A percentile compares a stretch with the other conserved stretches of the same genome.
Conservation (phyloP, 2,797 vertebrate genomes). For the Macropus fuliginosus region DNA sequence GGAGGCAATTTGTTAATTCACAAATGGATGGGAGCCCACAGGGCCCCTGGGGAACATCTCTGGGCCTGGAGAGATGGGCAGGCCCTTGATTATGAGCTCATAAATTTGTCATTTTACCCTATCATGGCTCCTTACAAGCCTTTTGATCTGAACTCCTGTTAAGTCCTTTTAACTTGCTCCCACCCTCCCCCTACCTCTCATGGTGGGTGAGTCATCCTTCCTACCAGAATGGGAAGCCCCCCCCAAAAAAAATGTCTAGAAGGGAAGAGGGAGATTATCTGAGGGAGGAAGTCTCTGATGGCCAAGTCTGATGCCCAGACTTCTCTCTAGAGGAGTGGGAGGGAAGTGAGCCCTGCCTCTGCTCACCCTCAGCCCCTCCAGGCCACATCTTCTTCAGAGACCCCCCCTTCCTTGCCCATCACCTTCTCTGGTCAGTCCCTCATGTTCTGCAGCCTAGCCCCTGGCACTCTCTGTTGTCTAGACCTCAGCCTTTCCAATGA, state of each 20-base stretch:
- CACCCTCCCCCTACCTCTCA: not conserved
- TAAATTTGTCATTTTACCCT: not conserved
- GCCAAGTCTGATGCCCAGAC: not conserved
- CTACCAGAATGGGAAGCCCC: not conserved
- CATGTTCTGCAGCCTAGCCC: not conserved
- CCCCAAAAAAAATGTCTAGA: not conserved
- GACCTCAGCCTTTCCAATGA: not conserved
- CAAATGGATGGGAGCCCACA: not conserved
- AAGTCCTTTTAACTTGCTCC: not conserved
- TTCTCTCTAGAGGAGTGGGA: not conserved
- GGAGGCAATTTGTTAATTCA: not conserved
- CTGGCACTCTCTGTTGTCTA: not conserved
- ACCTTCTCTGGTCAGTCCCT: not conserved
- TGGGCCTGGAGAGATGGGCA: rapidly evolving
- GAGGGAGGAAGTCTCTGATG: not conserved
- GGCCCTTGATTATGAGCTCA: rapidly evolving
- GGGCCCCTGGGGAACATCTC: not conserved
- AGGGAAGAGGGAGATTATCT: not conserved
- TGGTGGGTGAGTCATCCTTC: not conserved
- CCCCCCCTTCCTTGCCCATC: not conserved
- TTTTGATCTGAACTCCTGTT: not conserved
- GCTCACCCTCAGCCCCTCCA: not conserved
- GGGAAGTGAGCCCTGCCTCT: not conserved
- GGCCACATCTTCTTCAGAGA: not conserved
- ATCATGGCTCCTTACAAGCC: not conserved